phyloP scores from a whole-genome alignment of 1,140 invertebrate species.

The Aphaenogaster rudis region DNA sequence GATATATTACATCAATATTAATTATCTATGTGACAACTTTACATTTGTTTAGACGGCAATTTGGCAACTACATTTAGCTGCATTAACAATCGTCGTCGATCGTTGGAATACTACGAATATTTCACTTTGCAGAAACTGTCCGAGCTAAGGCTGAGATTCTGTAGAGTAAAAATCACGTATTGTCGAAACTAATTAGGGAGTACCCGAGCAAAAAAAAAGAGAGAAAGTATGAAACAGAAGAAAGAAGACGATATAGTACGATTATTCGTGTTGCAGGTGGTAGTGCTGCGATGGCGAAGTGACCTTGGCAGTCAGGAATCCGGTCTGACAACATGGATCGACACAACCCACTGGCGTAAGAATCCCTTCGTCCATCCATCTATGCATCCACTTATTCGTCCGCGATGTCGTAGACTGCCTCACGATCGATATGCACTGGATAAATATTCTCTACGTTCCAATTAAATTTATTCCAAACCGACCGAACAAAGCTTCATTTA shows the following conservation, averaged over 20 bases:
- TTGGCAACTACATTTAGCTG: not conserved
- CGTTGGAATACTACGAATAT: not conserved
- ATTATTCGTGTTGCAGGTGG: conserved; percentile 52
- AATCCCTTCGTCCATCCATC: conserved; percentile 56
- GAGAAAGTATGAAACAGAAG: conserved; percentile 26
- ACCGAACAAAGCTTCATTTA: no score
- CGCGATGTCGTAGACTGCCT: conserved; percentile 17
- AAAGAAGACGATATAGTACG: conserved; percentile 42
- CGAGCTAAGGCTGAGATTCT: not conserved
- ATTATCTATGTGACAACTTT: not conserved
- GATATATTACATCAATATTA: conserved; percentile 1
- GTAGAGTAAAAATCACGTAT: not conserved
- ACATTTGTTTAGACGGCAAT: not conserved
- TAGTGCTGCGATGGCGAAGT: conserved; percentile 63
- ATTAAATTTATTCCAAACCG: not conserved
- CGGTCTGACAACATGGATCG: conserved; percentile 81
- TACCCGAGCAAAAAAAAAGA: not conserved
- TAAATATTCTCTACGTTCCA: conserved; percentile 14
- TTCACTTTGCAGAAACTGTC: not conserved
- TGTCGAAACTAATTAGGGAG: conserved; percentile 22
- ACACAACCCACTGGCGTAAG: conserved; percentile 77
- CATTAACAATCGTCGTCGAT: not conserved
- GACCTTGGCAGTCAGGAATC: conserved; percentile 84
- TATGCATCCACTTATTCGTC: conserved; percentile 32
- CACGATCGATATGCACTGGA: not conserved